Evolutionary conservation across 2,888 invertebrate species (phyloP).

Genomic region (Nomada goodeniana): DNA sequence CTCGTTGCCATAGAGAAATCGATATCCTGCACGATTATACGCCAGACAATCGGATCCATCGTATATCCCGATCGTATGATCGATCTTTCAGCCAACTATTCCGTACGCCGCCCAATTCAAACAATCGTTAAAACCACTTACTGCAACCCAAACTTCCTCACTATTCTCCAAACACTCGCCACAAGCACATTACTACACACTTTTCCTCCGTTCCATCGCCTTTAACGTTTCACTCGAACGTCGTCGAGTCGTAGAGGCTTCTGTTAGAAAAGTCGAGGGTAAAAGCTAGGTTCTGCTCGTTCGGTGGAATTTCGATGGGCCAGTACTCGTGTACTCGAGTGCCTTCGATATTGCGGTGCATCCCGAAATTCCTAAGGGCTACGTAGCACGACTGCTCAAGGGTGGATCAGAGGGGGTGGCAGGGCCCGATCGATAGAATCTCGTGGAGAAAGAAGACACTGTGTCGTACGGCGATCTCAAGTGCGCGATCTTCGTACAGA

Average conservation of each 20-base stretch:
- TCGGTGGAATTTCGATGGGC: slow-evolving; percentile 43
- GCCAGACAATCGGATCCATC: neutral
- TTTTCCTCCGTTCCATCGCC: neutral
- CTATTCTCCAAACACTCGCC: neutral
- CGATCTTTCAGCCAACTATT: neutral
- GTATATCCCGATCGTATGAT: neutral
- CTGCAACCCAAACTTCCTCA: neutral
- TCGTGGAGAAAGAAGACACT: slow-evolving; percentile 58
- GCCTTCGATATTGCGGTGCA: slow-evolving; percentile 49
- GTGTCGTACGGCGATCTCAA: slow-evolving; percentile 53
- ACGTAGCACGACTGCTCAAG: slow-evolving; percentile 26
- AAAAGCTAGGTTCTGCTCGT: slow-evolving; percentile 24
- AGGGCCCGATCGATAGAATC: slow-evolving; percentile 62
- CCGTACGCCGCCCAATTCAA: no score
- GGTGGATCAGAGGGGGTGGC: neutral
- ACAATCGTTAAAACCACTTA: neutral
- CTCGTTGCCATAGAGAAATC: no score
- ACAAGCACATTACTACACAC: neutral
- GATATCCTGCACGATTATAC: neutral
- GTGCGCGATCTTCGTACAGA: slow-evolving; percentile 38
- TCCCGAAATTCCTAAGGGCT: slow-evolving; percentile 59
- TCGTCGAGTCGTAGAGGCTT: neutral
- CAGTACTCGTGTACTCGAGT: slow-evolving; percentile 16
- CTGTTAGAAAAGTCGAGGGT: neutral
- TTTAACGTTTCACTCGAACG: neutral